Base-by-base conservation (phyloP, 35 echinoderm and acorn worm species). In the Stichopus chloronotus region DNA sequence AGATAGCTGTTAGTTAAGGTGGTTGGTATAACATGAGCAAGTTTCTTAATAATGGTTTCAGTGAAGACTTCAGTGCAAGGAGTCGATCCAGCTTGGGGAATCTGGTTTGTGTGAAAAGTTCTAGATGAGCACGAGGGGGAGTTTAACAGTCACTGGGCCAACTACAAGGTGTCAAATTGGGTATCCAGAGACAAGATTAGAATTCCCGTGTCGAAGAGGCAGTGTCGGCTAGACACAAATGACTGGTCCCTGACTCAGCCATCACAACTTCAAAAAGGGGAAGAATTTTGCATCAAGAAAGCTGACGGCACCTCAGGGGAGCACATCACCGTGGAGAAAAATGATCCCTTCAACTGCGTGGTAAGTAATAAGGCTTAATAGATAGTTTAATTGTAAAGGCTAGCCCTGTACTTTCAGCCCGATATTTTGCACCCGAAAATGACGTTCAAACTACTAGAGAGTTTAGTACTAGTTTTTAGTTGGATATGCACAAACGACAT, bases 291-390 rank as follows among this genome's bases (percentile, higher is more conserved):
- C 13, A 43, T 84, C 11, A 52, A 84, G 52, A 84, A 84, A 43
- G 81, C 81, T 7, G 81, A 84, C 53, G 81, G 81, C 7, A 52
- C 81, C 7, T 84, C 52, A 84, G 81, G 54, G 4, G 4, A 84
- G 54, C 4, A 22, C 54, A 19, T 84, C 8, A 84, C 53, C 5
- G 9, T 84, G 5, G 81, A 57, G 14, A 55, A 84, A 9, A 84
- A 84, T 16, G 81, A 84, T 55, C 81, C 81, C 2, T 58, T 84
- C 52, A 57, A 84, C 57, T 84, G 81, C 54, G 43, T 84, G 55
- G 81, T 84, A 84, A 84, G 81, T 84, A 57, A 12, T 10, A 23
- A 72, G 25, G 78, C n/a, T n/a, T n/a, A n/a, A n/a, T n/a, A n/a
- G n/a, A n/a, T n/a, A n/a, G n/a, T n/a, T n/a, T n/a, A n/a, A n/a